Conservation (phyloP, 2,113 vertebrate species). For the Candoia aspera region DNA sequence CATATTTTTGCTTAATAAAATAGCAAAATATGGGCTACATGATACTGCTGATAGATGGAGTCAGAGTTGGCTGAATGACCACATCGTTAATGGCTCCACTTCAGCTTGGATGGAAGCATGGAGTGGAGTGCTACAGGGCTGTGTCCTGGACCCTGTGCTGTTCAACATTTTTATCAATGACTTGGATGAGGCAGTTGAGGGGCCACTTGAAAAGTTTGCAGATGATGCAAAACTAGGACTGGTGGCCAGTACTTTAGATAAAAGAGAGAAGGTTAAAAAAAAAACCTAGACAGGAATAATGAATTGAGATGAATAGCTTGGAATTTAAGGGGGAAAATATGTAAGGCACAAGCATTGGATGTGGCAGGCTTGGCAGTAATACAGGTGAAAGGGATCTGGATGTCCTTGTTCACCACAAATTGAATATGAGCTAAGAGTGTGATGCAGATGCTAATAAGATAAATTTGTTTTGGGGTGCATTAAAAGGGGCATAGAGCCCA, state of each 20-base stretch:
- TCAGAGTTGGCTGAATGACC: background rate
- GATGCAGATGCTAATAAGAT: no score
- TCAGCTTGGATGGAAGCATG: background rate
- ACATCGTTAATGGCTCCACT: background rate
- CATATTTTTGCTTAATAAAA: background rate
- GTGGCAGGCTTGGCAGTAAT: background rate
- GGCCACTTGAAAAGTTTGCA: background rate
- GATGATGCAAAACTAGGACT: background rate
- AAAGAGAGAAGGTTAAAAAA: background rate
- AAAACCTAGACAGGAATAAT: background rate
- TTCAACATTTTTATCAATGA: background rate
- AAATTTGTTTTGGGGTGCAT: no score
- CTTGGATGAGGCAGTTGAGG: background rate
- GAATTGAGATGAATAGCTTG: background rate
- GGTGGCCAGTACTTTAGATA: background rate
- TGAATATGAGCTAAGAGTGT: no score
- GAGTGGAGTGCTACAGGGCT: background rate
- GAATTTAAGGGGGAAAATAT: background rate
- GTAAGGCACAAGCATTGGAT: background rate
- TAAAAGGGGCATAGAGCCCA: no score
- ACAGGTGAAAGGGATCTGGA: background rate
- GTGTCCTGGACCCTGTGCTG: background rate
- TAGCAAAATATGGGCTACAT: background rate
- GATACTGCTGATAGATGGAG: background rate
- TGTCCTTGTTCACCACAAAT: background rate